Evolutionary conservation across 2,888 invertebrate species (phyloP), one percentile per base, ranked within the genome.

Genomic region (Parochlus steinenii): DNA sequence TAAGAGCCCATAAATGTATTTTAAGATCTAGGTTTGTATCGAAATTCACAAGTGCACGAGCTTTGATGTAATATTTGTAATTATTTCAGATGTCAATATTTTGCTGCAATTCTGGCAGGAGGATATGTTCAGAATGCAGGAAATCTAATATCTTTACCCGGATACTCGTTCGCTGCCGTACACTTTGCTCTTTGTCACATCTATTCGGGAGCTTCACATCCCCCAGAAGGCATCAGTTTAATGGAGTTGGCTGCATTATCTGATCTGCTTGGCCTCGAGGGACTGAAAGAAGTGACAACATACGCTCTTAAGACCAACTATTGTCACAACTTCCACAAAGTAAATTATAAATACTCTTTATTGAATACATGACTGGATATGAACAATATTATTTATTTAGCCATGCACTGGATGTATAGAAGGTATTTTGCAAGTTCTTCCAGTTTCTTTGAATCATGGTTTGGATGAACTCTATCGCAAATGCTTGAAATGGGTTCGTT

Each of bases 81-180:
- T n/a, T n/a, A n/a, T n/a, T n/a, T n/a, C n/a, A n/a, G 92, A 36
- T 92, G 90, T 52, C 85, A 83, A 52, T 92, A 90, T 56, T 93
- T 93, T 58, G 86, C 87, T 6, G 87, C 83, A 12, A 77, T 90
- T 58, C 58, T 92, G 18, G 83, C 83, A 44, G 89, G 87, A 2
- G 77, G 80, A 39, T 85, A 82, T 72, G 71, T 79, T 17, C 82
- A 86, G 50, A 71, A 66, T 49, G 72, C 75, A 38, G 78, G 79
- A 26, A 81, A 86, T 52, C 72, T 82, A 4, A 85, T 89, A 38
- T 71, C 75, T n/a, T 59, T 89, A 38, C 82, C 85, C 48, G 81
- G 85, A 67, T 81, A 67, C 54, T 59, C 85, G 1, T 83, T 77
- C 49, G 77, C 74, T 42, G 76, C 81, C 2, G 86, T 90, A 4